A percentile compares a stretch with the other conserved stretches of the same genome.
phyloP scores from a whole-genome alignment of 2,797 vertebrate genomes.

The Cyclopterus lumpus region DNA sequence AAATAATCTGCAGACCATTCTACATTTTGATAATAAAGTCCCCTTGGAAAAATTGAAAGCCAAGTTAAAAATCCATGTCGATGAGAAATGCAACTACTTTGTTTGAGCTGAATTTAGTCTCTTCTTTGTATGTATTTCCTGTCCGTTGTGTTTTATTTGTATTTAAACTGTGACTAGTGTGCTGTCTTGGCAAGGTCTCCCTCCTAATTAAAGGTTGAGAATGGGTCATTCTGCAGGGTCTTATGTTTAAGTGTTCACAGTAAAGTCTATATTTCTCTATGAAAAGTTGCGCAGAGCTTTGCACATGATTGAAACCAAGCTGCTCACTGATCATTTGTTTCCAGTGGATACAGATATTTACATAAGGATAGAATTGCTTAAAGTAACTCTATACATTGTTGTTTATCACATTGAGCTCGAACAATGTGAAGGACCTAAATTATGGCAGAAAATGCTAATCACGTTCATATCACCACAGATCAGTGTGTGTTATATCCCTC shows the following conservation, averaged over 20 bases:
- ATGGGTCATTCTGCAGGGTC: background rate
- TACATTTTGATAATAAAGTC: background rate
- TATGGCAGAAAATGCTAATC: background rate
- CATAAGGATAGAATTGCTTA: background rate
- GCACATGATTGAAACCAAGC: background rate
- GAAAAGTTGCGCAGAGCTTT: background rate
- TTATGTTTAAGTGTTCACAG: background rate
- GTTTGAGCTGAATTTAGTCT: background rate
- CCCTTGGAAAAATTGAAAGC: background rate
- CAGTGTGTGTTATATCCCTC: constrained; percentile 4
- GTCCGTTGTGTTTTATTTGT: background rate
- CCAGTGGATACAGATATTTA: background rate
- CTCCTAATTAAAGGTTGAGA: background rate
- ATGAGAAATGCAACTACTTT: background rate
- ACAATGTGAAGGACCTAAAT: background rate
- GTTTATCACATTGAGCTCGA: background rate
- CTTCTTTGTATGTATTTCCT: background rate
- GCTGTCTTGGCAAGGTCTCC: background rate
- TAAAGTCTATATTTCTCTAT: background rate
- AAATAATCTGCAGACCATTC: background rate
- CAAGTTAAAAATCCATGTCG: background rate
- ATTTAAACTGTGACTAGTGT: background rate
- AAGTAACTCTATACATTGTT: background rate
- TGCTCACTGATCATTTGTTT: constrained; percentile 8
- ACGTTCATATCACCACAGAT: background rate